phyloP scores from a whole-genome alignment of 2,888 invertebrate species.

The Druceiella hillmani region DNA sequence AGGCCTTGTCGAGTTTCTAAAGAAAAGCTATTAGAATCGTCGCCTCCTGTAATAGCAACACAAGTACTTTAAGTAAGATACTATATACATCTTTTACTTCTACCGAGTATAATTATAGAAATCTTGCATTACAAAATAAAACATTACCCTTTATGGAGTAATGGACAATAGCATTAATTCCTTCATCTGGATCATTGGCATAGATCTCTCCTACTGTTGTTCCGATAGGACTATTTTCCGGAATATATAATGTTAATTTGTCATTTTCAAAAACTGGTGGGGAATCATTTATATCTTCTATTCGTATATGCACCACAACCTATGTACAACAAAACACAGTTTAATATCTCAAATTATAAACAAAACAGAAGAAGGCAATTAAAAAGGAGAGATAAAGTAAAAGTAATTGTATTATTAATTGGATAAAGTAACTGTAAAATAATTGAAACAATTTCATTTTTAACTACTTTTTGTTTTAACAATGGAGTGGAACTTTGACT shows the following conservation, averaged over 20 bases:
- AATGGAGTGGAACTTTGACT: too few species aligned
- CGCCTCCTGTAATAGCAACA: constrained; percentile 54
- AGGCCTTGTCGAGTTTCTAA: constrained; percentile 75
- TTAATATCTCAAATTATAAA: not conserved
- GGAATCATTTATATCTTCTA: constrained; percentile 87
- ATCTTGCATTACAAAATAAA: too few species aligned
- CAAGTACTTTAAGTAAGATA: not conserved
- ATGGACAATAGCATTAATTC: constrained; percentile 83
- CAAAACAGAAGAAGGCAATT: too few species aligned
- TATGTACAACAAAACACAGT: constrained; percentile 24
- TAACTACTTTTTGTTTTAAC: too few species aligned
- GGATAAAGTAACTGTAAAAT: too few species aligned
- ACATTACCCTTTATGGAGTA: constrained; percentile 83
- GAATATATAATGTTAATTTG: constrained; percentile 80
- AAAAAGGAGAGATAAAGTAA: too few species aligned
- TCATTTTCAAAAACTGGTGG: constrained; percentile 87
- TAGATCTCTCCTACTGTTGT: constrained; percentile 88
- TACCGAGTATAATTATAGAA: not conserved
- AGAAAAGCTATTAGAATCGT: constrained; percentile 82
- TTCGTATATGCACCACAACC: constrained; percentile 72
- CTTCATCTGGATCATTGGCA: constrained; percentile 90
- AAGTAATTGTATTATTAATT: too few species aligned
- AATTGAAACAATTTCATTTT: too few species aligned
- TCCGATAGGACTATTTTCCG: constrained; percentile 96
- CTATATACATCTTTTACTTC: not conserved